Evolutionary conservation across 2,113 vertebrate species (phyloP).

Genomic region (Hystrix cristata): DNA sequence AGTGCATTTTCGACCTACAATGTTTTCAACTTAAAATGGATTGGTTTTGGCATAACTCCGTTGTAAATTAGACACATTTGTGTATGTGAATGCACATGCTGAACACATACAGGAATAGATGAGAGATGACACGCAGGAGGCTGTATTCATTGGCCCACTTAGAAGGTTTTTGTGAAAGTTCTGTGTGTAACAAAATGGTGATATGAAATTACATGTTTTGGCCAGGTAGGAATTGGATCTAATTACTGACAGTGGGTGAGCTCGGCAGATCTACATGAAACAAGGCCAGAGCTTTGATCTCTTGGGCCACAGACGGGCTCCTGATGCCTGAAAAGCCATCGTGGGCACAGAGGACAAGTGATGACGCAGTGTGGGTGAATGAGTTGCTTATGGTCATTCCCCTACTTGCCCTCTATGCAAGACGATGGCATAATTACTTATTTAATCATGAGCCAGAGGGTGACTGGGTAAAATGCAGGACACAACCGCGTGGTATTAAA

Average conservation of each 20-base stretch:
- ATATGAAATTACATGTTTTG: background rate
- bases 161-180: background rate
- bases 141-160: background rate
- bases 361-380: background rate
- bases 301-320: background rate
- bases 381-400: background rate
- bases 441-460: background rate
- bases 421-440: background rate
- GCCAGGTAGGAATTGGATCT: background rate
- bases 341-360: background rate
- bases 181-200: constrained; percentile 27
- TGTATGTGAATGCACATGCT: too few species aligned
- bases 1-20: background rate
- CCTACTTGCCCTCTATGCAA: background rate
- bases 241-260: background rate
- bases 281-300: background rate
- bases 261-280: background rate
- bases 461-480: background rate
- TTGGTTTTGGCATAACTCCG: background rate
- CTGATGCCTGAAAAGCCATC: background rate
- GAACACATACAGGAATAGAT: background rate
- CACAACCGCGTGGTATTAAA: background rate
- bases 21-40: background rate
- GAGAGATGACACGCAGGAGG: background rate
- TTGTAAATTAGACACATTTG: background rate